These are phyloP conservation scores for Napeogenes inachia DNA, from an alignment of 2,888 invertebrate genomes.

Conservation along the genomic window DNA sequence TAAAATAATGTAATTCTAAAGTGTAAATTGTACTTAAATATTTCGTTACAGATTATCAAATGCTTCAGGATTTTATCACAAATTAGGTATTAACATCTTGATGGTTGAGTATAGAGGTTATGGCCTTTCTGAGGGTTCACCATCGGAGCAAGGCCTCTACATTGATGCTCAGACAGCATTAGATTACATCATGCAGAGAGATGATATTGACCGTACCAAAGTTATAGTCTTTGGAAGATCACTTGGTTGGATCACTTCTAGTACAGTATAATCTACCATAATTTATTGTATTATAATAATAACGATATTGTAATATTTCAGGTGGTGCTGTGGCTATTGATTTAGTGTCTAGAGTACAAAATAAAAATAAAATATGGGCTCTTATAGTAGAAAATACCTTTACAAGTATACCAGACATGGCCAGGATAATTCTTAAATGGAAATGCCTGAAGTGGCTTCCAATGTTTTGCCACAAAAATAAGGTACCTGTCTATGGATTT, in stretches of 20 bases:
- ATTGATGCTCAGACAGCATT: constrained; percentile 92
- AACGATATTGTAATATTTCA: constrained; percentile 33
- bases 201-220: constrained; percentile 89
- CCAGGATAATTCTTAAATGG: constrained; percentile 87
- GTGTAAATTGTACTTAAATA: too few species aligned
- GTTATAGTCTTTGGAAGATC: constrained; percentile 95
- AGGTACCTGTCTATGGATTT: too few species aligned
- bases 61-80: constrained; percentile 89
- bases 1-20: not conserved
- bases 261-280: not conserved
- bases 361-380: constrained; percentile 88
- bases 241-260: constrained; percentile 76
- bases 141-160: constrained; percentile 91
- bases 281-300: not conserved
- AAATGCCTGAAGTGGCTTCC: constrained; percentile 86
- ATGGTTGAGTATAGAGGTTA: constrained; percentile 98
- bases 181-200: constrained; percentile 87
- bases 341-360: constrained; percentile 85
- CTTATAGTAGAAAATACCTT: constrained; percentile 96
- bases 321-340: constrained; percentile 96
- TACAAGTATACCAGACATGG: constrained; percentile 96
- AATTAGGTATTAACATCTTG: constrained; percentile 89
- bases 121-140: constrained; percentile 92
- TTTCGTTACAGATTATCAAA: constrained; percentile 83
- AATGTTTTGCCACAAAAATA: constrained; percentile 91